phyloP scores from a whole-genome alignment of 2,113 vertebrate species.

The Dolichallabes microphthalmus region DNA sequence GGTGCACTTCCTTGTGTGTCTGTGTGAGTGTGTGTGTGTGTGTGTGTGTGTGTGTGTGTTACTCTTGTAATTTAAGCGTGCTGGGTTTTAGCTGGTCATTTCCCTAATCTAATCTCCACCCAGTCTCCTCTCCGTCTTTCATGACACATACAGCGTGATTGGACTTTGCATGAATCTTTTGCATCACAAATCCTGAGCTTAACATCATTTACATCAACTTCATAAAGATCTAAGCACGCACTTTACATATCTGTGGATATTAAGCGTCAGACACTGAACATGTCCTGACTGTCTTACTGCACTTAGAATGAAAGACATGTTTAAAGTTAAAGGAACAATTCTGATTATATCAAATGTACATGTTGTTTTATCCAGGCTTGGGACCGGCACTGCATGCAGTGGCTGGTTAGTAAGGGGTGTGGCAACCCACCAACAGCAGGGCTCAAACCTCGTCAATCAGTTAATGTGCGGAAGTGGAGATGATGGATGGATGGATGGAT shows the following conservation, averaged over 20 bases:
- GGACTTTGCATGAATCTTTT: conserved; percentile 5
- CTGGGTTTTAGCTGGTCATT: conserved; percentile 35
- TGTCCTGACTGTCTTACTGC: not conserved
- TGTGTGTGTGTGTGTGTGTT: not conserved
- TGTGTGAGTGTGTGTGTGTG: conserved; percentile 9
- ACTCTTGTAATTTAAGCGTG: conserved; percentile 39
- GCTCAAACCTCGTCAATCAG: too few species aligned
- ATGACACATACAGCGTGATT: not conserved
- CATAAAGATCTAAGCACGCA: not conserved
- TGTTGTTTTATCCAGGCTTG: too few species aligned
- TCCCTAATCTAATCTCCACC: conserved; percentile 50
- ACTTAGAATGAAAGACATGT: too few species aligned
- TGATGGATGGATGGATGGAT: too few species aligned
- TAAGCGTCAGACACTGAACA: not conserved
- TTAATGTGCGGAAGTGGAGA: too few species aligned
- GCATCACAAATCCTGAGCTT: not conserved
- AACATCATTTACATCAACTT: not conserved
- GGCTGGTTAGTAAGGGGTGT: too few species aligned
- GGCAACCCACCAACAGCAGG: too few species aligned
- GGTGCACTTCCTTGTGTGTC: not conserved
- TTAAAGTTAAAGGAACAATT: too few species aligned
- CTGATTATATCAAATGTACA: too few species aligned
- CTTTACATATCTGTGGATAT: not conserved
- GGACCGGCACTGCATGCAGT: too few species aligned
- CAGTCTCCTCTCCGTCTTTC: conserved; percentile 14